A percentile compares a stretch with the other conserved stretches of the same genome.
Evolutionary conservation across 1,140 invertebrate species (phyloP).

Genomic region (Orius insidiosus): DNA sequence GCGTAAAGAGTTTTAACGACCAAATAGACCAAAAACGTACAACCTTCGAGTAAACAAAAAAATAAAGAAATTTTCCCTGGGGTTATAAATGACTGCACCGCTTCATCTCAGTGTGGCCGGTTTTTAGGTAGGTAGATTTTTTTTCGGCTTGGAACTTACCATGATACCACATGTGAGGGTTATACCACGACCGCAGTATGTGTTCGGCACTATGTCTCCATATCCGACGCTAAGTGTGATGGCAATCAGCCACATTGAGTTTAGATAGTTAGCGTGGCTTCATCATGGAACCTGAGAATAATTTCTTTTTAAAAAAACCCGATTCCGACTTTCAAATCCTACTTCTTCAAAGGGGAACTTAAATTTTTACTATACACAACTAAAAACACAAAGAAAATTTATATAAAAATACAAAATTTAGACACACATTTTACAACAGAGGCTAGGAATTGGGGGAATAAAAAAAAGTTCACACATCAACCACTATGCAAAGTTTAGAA

Average conservation of each 20-base stretch:
- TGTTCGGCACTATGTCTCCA: slow-evolving; percentile 85
- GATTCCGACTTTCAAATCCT: background rate
- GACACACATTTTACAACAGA: slow-evolving; percentile 8
- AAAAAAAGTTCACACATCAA: slow-evolving; percentile 12
- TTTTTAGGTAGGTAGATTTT: too few relatives aligned
- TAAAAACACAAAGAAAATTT: background rate
- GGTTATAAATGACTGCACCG: slow-evolving; percentile 20
- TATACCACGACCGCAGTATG: slow-evolving; percentile 80
- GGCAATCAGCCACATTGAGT: slow-evolving; percentile 85
- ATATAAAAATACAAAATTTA: background rate
- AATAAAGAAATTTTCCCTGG: slow-evolving; percentile 5
- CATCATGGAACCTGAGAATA: slow-evolving; percentile 56
- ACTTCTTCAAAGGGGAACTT: background rate
- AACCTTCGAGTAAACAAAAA: background rate
- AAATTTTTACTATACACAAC: background rate
- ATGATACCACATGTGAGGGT: slow-evolving; percentile 82
- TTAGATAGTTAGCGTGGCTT: slow-evolving; percentile 76
- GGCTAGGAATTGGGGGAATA: slow-evolving; percentile 7
- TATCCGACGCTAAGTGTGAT: slow-evolving; percentile 70
- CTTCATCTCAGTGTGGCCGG: background rate
- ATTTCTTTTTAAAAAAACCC: slow-evolving; percentile 10
- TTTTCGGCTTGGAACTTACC: slow-evolving; percentile 55
- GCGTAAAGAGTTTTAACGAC: too few relatives aligned
- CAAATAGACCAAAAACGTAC: too few relatives aligned
- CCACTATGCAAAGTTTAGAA: slow-evolving; percentile 11